Evolutionary conservation across 2,888 invertebrate genomes (phyloP).

Genomic region (Troides oblongomaculatus): DNA sequence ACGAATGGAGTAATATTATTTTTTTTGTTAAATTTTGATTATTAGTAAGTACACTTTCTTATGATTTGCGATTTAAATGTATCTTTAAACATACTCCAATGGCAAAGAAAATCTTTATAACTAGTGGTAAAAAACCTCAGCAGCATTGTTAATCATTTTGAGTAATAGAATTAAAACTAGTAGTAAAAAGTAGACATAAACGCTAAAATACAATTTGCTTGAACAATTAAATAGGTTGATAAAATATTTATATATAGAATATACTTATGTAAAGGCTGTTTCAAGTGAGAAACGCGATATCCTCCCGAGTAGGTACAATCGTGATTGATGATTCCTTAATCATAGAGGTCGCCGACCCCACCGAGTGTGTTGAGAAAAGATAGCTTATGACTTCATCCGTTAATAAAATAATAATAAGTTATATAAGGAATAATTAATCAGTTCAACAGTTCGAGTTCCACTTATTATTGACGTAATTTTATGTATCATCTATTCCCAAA

Average conservation of each 20-base stretch:
- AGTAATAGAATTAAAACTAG: too few relatives aligned
- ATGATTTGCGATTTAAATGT: too few relatives aligned
- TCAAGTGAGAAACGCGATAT: slow-evolving; percentile 63
- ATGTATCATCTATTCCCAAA: neutral
- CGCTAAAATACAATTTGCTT: neutral
- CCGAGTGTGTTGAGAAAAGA: slow-evolving; percentile 43
- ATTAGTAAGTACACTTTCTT: too few relatives aligned
- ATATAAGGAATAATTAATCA: slow-evolving; percentile 27
- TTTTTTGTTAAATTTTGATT: neutral
- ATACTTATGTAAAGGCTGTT: neutral
- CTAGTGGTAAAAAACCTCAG: too few relatives aligned
- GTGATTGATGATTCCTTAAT: slow-evolving; percentile 77
- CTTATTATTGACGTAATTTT: slow-evolving; percentile 2
- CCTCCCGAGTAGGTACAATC: slow-evolving; percentile 52
- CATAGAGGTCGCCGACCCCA: slow-evolving; percentile 63
- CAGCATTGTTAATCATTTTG: too few relatives aligned
- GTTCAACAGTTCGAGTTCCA: slow-evolving; percentile 11
- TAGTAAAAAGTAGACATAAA: too few relatives aligned
- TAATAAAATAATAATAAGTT: slow-evolving; percentile 52
- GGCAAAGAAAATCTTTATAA: too few relatives aligned
- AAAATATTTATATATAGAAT: neutral
- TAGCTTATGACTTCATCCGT: slow-evolving; percentile 62
- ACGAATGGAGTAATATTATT: neutral
- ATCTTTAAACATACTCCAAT: too few relatives aligned
- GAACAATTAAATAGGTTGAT: neutral